Evolutionary conservation across 1,140 invertebrate species (phyloP).

Genomic region (Tetramorium simillimum): DNA sequence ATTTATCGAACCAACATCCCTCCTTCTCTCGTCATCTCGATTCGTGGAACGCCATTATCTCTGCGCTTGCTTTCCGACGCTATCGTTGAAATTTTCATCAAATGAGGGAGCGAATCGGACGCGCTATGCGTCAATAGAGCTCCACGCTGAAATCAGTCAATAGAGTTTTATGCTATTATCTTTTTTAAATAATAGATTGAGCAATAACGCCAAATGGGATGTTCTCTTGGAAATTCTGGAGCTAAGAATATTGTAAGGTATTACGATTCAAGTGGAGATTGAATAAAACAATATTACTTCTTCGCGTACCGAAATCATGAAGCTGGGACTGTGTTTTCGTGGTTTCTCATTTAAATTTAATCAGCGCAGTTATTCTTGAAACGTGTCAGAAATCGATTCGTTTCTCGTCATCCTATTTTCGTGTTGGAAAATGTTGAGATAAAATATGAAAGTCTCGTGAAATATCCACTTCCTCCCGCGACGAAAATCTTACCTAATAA

Average conservation of each 20-base stretch:
- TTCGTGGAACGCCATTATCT: conserved; percentile 13
- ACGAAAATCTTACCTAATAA: neutral
- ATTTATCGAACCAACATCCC: conserved; percentile 4
- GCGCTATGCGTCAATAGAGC: neutral
- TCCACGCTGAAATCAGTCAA: neutral
- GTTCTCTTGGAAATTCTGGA: neutral
- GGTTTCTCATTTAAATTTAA: neutral
- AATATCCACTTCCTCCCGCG: neutral
- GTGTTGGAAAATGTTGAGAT: neutral
- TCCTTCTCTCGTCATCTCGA: neutral
- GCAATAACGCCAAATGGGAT: neutral
- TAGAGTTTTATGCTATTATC: neutral
- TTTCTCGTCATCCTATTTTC: neutral
- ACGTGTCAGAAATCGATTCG: neutral
- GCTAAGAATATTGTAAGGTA: neutral
- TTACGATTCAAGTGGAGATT: neutral
- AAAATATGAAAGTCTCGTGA: neutral
- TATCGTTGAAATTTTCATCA: conserved; percentile 18
- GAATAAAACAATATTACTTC: neutral
- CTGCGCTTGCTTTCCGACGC: neutral
- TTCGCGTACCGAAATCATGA: neutral
- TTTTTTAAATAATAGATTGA: neutral
- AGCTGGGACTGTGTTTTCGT: neutral
- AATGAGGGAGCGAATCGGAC: neutral
- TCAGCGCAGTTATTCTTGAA: neutral